phyloP scores from a whole-genome alignment of 92 coral and sea anemone genomes.

The Actinostola sp. region DNA sequence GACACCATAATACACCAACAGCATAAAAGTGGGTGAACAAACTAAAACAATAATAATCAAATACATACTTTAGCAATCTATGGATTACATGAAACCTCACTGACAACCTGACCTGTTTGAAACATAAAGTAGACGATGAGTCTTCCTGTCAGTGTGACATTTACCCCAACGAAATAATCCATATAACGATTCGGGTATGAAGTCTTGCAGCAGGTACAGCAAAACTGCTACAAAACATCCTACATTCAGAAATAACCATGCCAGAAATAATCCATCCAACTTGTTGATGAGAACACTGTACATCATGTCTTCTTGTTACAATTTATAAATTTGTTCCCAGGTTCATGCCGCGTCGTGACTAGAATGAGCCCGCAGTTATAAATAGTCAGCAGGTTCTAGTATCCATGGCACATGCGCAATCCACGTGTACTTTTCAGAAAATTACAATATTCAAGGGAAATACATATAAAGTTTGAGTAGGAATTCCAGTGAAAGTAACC shows the following conservation, averaged over 20 bases:
- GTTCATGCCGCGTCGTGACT: too few species aligned
- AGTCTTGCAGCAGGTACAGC: conserved; percentile 42
- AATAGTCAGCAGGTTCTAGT: conserved; percentile 31
- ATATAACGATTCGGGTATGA: conserved; percentile 63
- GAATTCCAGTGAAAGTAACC: conserved; percentile 9
- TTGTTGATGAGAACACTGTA: background rate
- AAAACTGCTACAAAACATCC: conserved; percentile 53
- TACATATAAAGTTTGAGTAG: background rate
- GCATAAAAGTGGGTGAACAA: conserved; percentile 91
- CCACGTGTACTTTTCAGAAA: conserved; percentile 86
- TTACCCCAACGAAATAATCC: conserved; percentile 88
- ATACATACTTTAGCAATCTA: background rate
- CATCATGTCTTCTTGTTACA: background rate
- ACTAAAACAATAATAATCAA: conserved; percentile 44
- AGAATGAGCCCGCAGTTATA: conserved; percentile 23
- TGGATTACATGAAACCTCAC: background rate
- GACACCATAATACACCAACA: conserved; percentile 41
- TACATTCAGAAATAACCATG: conserved; percentile 63
- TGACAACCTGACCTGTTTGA: conserved; percentile 75
- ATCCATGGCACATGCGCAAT: conserved; percentile 87
- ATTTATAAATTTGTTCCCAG: too few species aligned
- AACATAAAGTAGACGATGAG: conserved; percentile 58
- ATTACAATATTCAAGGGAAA: conserved; percentile 33
- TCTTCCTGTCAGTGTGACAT: conserved; percentile 43
- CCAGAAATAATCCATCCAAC: conserved; percentile 62